Evolutionary conservation across 2,113 vertebrate species (phyloP).

Genomic region (Perca flavescens): DNA sequence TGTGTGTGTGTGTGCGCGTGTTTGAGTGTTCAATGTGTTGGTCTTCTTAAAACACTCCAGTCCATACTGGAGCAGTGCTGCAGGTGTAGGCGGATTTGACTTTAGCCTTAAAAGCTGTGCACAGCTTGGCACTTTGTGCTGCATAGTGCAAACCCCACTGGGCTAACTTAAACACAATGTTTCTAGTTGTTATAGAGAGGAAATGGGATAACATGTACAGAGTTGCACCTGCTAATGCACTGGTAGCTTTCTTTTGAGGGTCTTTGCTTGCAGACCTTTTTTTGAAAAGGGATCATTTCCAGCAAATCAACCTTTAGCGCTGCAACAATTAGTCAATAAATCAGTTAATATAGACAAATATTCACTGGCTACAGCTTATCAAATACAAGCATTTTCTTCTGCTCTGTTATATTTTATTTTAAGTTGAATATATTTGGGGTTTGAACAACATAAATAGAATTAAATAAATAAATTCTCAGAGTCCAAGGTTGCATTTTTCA

Average conservation of each 20-base stretch:
- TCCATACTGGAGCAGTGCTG: constrained; percentile 35
- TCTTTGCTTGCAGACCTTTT: neutral
- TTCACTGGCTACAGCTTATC: neutral
- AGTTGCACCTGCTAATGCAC: neutral
- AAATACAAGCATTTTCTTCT: neutral
- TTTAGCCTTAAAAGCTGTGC: constrained; percentile 36
- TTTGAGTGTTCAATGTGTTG: constrained; percentile 9
- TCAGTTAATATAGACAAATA: too few species aligned
- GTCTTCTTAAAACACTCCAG: constrained; percentile 49
- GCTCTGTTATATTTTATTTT: too few species aligned
- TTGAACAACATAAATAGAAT: neutral
- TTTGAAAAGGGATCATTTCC: neutral
- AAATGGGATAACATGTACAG: constrained; percentile 34
- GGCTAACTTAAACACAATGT: constrained; percentile 35
- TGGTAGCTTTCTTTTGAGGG: neutral
- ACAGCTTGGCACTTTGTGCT: constrained; percentile 49
- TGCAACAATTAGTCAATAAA: neutral
- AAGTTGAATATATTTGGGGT: neutral
- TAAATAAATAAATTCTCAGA: too few species aligned
- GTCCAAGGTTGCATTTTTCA: too few species aligned
- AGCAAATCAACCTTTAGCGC: neutral
- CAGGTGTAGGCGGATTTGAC: constrained; percentile 51
- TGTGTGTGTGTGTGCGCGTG: constrained; percentile 5
- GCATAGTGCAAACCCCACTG: constrained; percentile 40
- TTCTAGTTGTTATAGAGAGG: constrained; percentile 23